Evolutionary conservation across 2,888 invertebrate genomes (phyloP).

Genomic region (Apeira syringaria): DNA sequence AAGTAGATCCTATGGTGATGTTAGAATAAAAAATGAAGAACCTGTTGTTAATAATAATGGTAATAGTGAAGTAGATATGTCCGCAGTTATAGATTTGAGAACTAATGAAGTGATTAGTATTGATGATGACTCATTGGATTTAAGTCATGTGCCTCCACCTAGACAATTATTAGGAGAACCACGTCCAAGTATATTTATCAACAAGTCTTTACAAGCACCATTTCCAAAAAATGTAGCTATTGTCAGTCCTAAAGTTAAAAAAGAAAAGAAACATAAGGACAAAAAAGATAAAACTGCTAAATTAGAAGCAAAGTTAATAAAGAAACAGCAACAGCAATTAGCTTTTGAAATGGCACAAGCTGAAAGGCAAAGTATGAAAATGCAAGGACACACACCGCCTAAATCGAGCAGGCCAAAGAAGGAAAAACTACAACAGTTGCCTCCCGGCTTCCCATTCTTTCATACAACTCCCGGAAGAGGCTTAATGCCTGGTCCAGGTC

Average conservation of each 20-base stretch:
- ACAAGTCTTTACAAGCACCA: constrained; percentile 71
- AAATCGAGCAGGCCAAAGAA: constrained; percentile 71
- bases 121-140: constrained; percentile 75
- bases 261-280: constrained; percentile 82
- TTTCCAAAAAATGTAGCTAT: constrained; percentile 80
- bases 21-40: constrained; percentile 63
- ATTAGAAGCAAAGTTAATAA: constrained; percentile 71
- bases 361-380: constrained; percentile 65
- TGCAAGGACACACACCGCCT: constrained; percentile 56
- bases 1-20: constrained; percentile 51
- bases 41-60: constrained; percentile 77
- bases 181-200: constrained; percentile 67
- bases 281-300: constrained; percentile 78
- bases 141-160: constrained; percentile 47
- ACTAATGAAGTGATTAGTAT: constrained; percentile 77
- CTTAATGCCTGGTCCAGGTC: constrained; percentile 79
- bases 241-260: constrained; percentile 83
- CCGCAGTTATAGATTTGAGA: constrained; percentile 75
- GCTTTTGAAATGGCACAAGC: constrained; percentile 68
- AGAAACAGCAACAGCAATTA: constrained; percentile 74
- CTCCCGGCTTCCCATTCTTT: constrained; percentile 75
- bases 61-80: constrained; percentile 77
- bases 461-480: constrained; percentile 76
- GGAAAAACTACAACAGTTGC: constrained; percentile 69
- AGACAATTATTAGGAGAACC: constrained; percentile 47